These are phyloP conservation scores for Zoanthus sansibaricus DNA, from an alignment of 92 coral and sea anemone species.

Conservation along the genomic window DNA sequence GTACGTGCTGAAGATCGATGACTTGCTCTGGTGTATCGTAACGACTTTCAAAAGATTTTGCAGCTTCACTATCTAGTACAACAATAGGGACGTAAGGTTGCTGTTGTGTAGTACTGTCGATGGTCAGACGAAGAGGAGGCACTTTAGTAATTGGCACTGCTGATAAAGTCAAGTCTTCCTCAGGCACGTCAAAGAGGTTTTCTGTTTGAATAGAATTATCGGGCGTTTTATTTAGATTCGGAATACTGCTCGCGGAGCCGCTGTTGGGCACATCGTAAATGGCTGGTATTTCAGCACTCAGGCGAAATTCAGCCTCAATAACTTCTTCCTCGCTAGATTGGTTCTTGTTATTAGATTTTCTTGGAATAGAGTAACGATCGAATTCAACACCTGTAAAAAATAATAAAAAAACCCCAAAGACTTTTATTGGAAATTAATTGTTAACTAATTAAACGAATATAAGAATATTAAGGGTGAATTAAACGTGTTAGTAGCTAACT, in stretches of 20 bases:
- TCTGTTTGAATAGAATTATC: not conserved
- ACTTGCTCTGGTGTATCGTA: slow-evolving; percentile 31
- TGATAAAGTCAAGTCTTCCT: not conserved
- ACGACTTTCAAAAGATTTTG: not conserved
- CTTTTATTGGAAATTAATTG: not conserved
- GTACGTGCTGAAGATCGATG: slow-evolving; percentile 1
- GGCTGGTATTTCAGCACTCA: slow-evolving; percentile 28
- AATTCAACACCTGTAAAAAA: slow-evolving; percentile 25
- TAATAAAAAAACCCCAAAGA: not conserved
- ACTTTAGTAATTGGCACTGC: not conserved
- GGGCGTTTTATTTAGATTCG: not conserved
- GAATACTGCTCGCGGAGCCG: not conserved
- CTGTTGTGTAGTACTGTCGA: not conserved
- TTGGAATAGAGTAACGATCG: slow-evolving; percentile 37
- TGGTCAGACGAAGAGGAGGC: slow-evolving; percentile 15
- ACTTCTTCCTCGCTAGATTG: slow-evolving; percentile 2
- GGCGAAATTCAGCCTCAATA: slow-evolving; percentile 39
- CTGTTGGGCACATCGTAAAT: slow-evolving; percentile 12
- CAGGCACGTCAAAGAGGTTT: not conserved
- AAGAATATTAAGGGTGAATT: not conserved
- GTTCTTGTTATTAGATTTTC: not conserved
- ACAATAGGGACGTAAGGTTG: slow-evolving; percentile 33
- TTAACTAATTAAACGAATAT: not conserved
- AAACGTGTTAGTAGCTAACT: not conserved
- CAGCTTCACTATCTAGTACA: slow-evolving; percentile 3